A percentile compares a stretch with the other conserved stretches of the same genome.
Evolutionary conservation across 2,888 invertebrate species (phyloP).

Genomic region (Mallateleia sp.): DNA sequence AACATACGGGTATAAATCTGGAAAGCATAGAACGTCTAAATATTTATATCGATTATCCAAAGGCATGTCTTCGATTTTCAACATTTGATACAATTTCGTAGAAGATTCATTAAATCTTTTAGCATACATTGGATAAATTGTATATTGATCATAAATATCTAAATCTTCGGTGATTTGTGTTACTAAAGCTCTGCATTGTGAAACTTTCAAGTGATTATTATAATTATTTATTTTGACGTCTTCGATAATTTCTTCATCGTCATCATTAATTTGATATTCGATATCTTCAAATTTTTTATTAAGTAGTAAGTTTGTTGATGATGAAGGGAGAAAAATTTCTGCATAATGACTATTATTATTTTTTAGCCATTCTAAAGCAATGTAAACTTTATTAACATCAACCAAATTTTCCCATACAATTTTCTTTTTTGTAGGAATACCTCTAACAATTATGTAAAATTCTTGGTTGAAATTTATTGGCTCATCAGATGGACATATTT

Average conservation of each 20-base stretch:
- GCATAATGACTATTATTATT: slow-evolving; percentile 82
- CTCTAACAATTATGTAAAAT: slow-evolving; percentile 78
- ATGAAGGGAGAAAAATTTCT: slow-evolving; percentile 79
- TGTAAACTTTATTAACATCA: slow-evolving; percentile 83
- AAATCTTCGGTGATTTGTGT: slow-evolving; percentile 71
- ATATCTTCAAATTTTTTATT: slow-evolving; percentile 32
- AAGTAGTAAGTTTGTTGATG: slow-evolving; percentile 12
- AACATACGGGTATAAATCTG: slow-evolving; percentile 77
- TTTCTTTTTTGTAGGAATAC: slow-evolving; percentile 80
- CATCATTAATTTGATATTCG: too few relatives aligned
- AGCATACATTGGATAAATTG: slow-evolving; percentile 54
- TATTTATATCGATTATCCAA: slow-evolving; percentile 72
- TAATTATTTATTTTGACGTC: too few relatives aligned
- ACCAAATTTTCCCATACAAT: slow-evolving; percentile 78
- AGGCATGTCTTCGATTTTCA: slow-evolving; percentile 75
- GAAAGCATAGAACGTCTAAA: slow-evolving; percentile 80
- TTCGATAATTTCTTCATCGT: too few relatives aligned
- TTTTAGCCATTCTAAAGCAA: slow-evolving; percentile 83
- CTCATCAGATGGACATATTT: slow-evolving; percentile 80
- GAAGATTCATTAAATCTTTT: slow-evolving; percentile 52
- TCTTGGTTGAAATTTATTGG: slow-evolving; percentile 82
- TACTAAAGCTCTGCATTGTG: too few relatives aligned
- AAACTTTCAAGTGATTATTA: too few relatives aligned
- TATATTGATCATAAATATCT: slow-evolving; percentile 68
- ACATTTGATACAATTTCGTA: slow-evolving; percentile 78